These are phyloP conservation scores for Phoxinus dragarum DNA, from an alignment of 2,797 vertebrate species.

Conservation along the genomic window DNA sequence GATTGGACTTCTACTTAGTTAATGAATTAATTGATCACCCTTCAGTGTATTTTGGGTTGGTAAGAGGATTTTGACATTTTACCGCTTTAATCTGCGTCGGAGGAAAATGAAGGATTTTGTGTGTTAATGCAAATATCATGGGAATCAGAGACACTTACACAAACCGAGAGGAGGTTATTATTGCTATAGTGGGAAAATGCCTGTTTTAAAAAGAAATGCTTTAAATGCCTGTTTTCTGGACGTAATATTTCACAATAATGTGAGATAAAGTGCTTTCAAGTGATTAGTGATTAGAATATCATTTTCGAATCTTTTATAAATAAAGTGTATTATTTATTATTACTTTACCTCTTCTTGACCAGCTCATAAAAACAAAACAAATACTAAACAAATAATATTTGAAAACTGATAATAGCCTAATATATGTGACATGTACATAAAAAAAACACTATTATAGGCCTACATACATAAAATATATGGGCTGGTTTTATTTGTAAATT, in stretches of 20 bases:
- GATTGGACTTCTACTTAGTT: conserved; percentile 82
- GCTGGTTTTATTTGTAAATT: no score
- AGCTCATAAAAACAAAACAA: no score
- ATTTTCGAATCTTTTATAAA: no score
- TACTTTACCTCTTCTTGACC: no score
- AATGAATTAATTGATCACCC: conserved; percentile 84
- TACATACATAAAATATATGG: no score
- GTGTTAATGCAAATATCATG: background rate
- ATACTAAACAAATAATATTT: no score
- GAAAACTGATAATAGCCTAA: no score
- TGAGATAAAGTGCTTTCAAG: background rate
- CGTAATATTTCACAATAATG: background rate
- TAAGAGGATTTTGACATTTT: conserved; percentile 78
- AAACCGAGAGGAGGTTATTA: background rate
- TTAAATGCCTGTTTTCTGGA: background rate
- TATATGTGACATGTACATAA: no score
- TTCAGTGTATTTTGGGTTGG: conserved; percentile 71
- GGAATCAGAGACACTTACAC: background rate
- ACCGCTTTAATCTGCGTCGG: conserved; percentile 74
- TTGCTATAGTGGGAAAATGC: background rate
- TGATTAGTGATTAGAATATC: no score
- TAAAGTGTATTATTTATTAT: no score
- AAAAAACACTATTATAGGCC: no score
- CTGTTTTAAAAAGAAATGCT: background rate
- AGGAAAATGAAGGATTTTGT: conserved; percentile 46